Conservation (phyloP, 1,140 invertebrate species). For the Phortica variegata region DNA sequence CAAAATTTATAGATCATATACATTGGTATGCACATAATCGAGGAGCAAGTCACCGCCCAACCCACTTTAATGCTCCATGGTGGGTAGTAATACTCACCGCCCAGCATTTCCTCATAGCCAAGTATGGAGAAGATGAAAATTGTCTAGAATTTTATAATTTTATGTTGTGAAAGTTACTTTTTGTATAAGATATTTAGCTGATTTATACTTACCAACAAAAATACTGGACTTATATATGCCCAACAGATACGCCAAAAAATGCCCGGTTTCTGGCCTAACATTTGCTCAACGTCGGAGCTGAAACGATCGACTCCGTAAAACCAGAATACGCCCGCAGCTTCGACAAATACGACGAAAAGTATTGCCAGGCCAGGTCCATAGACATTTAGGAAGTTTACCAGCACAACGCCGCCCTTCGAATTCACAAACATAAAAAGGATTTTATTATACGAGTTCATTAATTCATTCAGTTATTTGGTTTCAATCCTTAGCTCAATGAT, state of each 20-base stretch:
- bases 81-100: slow-evolving; percentile 87
- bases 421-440: too few species aligned
- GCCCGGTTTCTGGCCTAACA: slow-evolving; percentile 86
- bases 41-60: slow-evolving; percentile 88
- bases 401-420: slow-evolving; percentile 83
- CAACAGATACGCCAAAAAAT: slow-evolving; percentile 92
- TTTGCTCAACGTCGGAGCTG: slow-evolving; percentile 83
- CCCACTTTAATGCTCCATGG: slow-evolving; percentile 87
- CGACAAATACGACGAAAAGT: slow-evolving; percentile 93
- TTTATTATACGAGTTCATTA: too few species aligned
- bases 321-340: slow-evolving; percentile 95
- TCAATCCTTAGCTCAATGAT: too few species aligned
- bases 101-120: slow-evolving; percentile 83
- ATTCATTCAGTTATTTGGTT: too few species aligned
- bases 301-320: slow-evolving; percentile 91
- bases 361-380: slow-evolving; percentile 96
- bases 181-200: too few species aligned
- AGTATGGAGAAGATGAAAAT: slow-evolving; percentile 90
- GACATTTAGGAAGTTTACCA: slow-evolving; percentile 91
- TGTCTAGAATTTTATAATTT: slow-evolving; percentile 59
- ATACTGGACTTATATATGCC: slow-evolving; percentile 85
- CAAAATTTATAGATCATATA: slow-evolving; percentile 82
- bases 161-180: neutral
- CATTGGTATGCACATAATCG: slow-evolving; percentile 87
- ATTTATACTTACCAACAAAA: slow-evolving; percentile 64